These are phyloP conservation scores for Carpatolechia fugitivella DNA, from an alignment of 2,888 invertebrate species.

Conservation along the genomic window DNA sequence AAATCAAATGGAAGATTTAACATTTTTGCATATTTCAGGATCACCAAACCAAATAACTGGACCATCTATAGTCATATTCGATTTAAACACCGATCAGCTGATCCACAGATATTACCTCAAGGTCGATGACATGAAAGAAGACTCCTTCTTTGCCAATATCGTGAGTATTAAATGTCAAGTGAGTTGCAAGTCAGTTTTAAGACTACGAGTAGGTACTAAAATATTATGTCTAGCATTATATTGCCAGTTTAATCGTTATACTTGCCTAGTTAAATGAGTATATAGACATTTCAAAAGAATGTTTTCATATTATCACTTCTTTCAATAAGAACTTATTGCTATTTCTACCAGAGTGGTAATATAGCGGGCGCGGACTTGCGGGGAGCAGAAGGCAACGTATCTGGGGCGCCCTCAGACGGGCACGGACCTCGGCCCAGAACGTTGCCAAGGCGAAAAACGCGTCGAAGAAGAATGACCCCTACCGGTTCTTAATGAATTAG, in stretches of 20 bases:
- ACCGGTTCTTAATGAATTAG: no score
- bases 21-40: conserved; percentile 49
- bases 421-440: no score
- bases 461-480: no score
- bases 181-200: background rate
- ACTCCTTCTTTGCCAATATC: conserved; percentile 90
- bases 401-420: no score
- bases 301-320: no score
- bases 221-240: background rate
- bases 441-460: no score
- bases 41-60: conserved; percentile 78
- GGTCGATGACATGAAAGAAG: conserved; percentile 82
- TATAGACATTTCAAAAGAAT: background rate
- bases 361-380: no score
- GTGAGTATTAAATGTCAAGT: conserved; percentile 66
- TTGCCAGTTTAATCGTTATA: background rate
- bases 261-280: no score
- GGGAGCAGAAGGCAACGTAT: no score
- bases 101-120: conserved; percentile 85
- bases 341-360: no score
- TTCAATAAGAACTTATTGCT: no score
- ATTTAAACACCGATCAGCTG: conserved; percentile 86
- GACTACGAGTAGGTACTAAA: background rate
- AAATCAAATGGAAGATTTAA: no score
- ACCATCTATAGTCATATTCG: conserved; percentile 84